Percentiles rank a stretch among this genome's conserved stretches.
These are phyloP conservation scores for Mixornis gularis DNA, from an alignment of 2,113 vertebrate species.

Conservation along the genomic window DNA sequence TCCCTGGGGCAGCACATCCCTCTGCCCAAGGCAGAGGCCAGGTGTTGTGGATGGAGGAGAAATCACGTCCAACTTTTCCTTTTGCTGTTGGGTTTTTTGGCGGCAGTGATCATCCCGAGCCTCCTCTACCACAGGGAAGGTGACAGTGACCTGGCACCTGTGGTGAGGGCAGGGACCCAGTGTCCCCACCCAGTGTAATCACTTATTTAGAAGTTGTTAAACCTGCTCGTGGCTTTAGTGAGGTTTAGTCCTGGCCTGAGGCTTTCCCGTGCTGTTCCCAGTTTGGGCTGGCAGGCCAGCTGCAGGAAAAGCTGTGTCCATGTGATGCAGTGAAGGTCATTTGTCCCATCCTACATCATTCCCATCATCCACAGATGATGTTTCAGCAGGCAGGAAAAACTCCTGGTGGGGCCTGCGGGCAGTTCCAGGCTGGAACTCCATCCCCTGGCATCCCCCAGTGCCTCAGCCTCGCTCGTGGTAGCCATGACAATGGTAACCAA, in stretches of 20 bases:
- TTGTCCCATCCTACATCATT: rapidly evolving
- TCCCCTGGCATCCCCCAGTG: neutral
- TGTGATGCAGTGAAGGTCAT: neutral
- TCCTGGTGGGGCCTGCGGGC: rapidly evolving
- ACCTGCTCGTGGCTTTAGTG: rapidly evolving
- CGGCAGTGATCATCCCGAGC: rapidly evolving
- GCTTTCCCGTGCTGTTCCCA: neutral
- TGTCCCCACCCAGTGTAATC: rapidly evolving
- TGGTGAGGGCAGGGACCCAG: rapidly evolving
- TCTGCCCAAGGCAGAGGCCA: rapidly evolving
- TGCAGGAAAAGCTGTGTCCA: rapidly evolving
- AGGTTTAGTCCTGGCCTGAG: neutral
- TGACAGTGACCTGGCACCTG: neutral
- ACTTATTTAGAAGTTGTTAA: neutral
- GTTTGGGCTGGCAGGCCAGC: neutral
- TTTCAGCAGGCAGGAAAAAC: neutral
- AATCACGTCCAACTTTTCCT: neutral
- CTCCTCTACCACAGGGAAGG: rapidly evolving
- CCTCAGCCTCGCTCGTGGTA: neutral
- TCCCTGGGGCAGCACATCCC: neutral
- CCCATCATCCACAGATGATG: neutral
- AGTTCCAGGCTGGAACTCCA: neutral
- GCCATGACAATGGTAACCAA: neutral
- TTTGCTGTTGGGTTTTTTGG: neutral
- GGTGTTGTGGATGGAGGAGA: rapidly evolving